A percentile compares a stretch with the other conserved stretches of the same genome.
Evolutionary conservation across 2,113 vertebrate genomes (phyloP).

Genomic region (Ciconia stormi): DNA sequence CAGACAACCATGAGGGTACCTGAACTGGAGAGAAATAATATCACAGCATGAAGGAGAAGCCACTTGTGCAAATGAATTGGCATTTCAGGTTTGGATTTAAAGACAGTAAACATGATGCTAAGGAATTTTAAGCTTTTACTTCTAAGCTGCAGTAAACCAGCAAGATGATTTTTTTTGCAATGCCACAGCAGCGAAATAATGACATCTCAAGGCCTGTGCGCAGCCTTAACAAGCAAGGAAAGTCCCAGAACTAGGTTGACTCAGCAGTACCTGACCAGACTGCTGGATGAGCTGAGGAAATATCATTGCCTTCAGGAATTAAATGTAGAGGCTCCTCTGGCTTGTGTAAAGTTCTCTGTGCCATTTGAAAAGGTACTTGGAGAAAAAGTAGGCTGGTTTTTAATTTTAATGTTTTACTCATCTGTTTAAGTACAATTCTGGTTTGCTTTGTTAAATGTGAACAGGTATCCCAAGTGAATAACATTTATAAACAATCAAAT

Average conservation of each 20-base stretch:
- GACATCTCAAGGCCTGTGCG: background rate
- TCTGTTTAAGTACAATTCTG: slow-evolving; percentile 28
- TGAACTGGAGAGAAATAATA: background rate
- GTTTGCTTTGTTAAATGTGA: slow-evolving; percentile 64
- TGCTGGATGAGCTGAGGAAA: slow-evolving; percentile 19
- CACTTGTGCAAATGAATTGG: background rate
- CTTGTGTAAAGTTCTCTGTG: slow-evolving; percentile 62
- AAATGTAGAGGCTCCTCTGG: background rate
- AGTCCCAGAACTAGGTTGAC: slow-evolving; percentile 22
- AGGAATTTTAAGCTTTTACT: slow-evolving; percentile 27
- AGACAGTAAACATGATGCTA: background rate
- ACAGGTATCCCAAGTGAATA: slow-evolving; percentile 45
- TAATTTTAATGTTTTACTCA: slow-evolving; percentile 66
- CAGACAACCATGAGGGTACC: background rate
- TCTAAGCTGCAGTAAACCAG: background rate
- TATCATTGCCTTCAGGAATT: slow-evolving; percentile 36
- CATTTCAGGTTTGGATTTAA: background rate
- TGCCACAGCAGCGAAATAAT: background rate
- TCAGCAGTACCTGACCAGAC: slow-evolving; percentile 57
- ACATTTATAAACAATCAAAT: slow-evolving; percentile 29
- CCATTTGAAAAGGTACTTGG: slow-evolving; percentile 50
- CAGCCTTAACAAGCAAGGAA: slow-evolving; percentile 3
- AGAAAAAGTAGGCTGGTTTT: slow-evolving; percentile 39
- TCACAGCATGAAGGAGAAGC: background rate
- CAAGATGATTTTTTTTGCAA: background rate